Percentiles rank a stretch among this genome's conserved stretches.
phyloP scores from a whole-genome alignment of 2,113 vertebrate genomes.

The Sterna hirundo region DNA sequence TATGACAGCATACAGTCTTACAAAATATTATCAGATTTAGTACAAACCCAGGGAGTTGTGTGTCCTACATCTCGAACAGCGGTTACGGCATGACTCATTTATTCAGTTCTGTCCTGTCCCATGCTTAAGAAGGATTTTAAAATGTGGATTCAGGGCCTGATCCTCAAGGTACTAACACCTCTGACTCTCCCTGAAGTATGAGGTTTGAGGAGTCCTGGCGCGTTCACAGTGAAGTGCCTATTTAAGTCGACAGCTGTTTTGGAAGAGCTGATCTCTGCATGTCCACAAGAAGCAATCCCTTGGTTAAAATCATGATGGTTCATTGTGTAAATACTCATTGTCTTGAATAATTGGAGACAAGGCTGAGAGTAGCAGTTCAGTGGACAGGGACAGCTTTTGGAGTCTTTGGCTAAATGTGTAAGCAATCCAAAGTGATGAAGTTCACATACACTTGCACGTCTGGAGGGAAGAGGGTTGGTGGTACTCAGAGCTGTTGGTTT shows the following conservation, averaged over 20 bases:
- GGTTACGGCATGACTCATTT: not conserved
- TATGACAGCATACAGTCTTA: conserved; percentile 23
- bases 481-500: not conserved
- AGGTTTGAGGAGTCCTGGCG: not conserved
- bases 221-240: not conserved
- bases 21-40: conserved; percentile 36
- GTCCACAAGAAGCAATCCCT: not conserved
- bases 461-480: not conserved
- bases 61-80: not conserved
- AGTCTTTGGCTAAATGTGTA: not conserved
- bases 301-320: not conserved
- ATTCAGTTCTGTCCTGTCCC: not conserved
- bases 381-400: not conserved
- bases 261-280: not conserved
- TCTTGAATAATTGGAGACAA: not conserved
- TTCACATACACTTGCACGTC: not conserved
- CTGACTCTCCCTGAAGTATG: not conserved
- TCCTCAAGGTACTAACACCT: not conserved
- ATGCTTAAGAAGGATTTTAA: not conserved
- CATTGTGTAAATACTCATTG: not conserved
- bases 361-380: not conserved
- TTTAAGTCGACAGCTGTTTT: not conserved
- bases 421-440: not conserved
- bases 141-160: not conserved
- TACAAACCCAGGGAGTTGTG: not conserved